phyloP scores from a whole-genome alignment of 1,140 invertebrate genomes.

The Himalopsyche phryganea region DNA sequence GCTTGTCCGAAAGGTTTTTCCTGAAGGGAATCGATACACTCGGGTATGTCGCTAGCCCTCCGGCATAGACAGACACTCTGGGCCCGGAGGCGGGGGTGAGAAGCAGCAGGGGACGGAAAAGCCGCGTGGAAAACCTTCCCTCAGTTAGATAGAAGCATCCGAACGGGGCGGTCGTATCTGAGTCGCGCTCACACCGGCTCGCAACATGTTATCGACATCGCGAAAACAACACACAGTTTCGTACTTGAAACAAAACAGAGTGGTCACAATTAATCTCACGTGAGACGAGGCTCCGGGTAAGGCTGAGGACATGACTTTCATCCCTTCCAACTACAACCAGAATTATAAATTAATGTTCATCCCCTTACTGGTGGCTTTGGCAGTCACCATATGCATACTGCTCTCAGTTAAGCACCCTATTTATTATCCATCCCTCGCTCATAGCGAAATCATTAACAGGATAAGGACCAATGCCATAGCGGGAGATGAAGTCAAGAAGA shows the following conservation, averaged over 20 bases:
- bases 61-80: conserved; percentile 14
- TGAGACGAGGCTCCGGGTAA: conserved; percentile 3
- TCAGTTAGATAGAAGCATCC: conserved; percentile 21
- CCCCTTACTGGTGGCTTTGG: conserved; percentile 26
- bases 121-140: conserved; percentile 14
- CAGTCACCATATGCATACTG: conserved; percentile 31
- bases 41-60: conserved; percentile 22
- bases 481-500: conserved; percentile 17
- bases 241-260: neutral
- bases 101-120: conserved; percentile 6
- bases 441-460: conserved; percentile 25
- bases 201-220: conserved; percentile 24
- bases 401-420: conserved; percentile 31
- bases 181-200: neutral
- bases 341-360: conserved; percentile 34
- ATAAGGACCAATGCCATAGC: conserved; percentile 18
- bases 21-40: conserved; percentile 32
- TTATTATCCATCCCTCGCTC: conserved; percentile 25
- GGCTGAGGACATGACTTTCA: conserved; percentile 30
- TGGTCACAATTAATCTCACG: conserved; percentile 7
- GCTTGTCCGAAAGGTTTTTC: conserved; percentile 19
- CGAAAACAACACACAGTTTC: conserved; percentile 15
- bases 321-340: conserved; percentile 25
- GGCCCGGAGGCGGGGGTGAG: neutral
- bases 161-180: conserved; percentile 7